Evolutionary conservation across 2,113 vertebrate species (phyloP).

Genomic region (Dryoscopus gambensis): DNA sequence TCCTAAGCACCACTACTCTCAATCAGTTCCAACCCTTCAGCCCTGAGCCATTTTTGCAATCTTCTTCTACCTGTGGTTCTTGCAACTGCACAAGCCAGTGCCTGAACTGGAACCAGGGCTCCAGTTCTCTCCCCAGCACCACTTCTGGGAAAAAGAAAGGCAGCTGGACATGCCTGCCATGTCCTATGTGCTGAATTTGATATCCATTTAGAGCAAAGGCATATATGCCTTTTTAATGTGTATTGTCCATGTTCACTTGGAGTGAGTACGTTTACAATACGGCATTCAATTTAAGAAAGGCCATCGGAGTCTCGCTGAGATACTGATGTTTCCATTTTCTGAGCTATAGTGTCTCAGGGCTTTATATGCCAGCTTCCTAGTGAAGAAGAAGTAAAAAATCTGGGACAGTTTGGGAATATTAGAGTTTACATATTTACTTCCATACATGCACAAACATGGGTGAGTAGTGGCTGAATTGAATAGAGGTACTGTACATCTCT

Average conservation of each 20-base stretch:
- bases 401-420: background rate
- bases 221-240: background rate
- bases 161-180: background rate
- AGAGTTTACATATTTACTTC: background rate
- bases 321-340: background rate
- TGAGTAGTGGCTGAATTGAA: background rate
- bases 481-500: background rate
- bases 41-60: background rate
- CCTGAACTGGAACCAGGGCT: background rate
- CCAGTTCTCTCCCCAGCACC: background rate
- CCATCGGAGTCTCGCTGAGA: background rate
- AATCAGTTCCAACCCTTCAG: background rate
- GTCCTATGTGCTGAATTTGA: background rate
- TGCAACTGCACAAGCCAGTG: background rate
- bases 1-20: background rate
- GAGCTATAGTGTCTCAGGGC: background rate
- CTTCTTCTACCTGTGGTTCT: background rate
- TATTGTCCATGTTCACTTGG: background rate
- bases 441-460: background rate
- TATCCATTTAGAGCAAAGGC: background rate
- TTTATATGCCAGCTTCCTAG: background rate
- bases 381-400: background rate
- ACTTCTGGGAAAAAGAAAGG: background rate
- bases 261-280: background rate
- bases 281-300: background rate